phyloP scores from a whole-genome alignment of 2,113 vertebrate species.

The Emydocephalus ijimae region DNA sequence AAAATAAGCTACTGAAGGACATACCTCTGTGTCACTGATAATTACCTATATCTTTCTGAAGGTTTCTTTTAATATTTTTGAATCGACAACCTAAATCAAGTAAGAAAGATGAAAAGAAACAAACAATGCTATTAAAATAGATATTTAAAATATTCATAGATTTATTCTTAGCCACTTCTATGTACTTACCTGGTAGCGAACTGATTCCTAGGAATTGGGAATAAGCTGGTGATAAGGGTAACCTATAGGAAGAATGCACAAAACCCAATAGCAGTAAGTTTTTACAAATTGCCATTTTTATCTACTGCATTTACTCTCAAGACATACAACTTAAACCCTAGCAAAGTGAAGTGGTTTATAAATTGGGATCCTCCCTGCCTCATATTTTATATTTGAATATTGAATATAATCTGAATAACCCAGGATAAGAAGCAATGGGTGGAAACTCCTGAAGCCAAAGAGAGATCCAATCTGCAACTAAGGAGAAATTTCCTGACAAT shows the following conservation, averaged over 20 bases:
- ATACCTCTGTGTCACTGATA: neutral
- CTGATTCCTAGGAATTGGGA: slow-evolving; percentile 82
- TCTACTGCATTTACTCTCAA: neutral
- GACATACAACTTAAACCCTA: neutral
- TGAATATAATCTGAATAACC: neutral
- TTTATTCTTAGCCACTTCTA: neutral
- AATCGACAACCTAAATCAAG: slow-evolving; percentile 80
- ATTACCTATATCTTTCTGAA: slow-evolving; percentile 84
- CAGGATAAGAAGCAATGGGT: neutral
- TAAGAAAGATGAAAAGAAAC: neutral
- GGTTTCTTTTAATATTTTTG: slow-evolving; percentile 83
- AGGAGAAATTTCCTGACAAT: neutral
- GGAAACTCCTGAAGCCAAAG: neutral
- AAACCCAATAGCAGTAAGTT: neutral
- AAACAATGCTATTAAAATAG: neutral
- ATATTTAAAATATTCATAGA: neutral
- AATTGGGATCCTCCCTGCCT: neutral
- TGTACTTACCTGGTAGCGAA: slow-evolving; percentile 81
- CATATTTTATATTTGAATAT: neutral
- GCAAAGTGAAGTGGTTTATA: neutral
- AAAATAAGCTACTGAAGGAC: neutral
- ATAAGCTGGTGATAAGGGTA: slow-evolving; percentile 75
- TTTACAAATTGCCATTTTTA: neutral
- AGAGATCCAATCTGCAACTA: neutral
- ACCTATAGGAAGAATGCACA: slow-evolving; percentile 62